Evolutionary conservation across 1,140 invertebrate species (phyloP).

Genomic region (Whitmania pigra): DNA sequence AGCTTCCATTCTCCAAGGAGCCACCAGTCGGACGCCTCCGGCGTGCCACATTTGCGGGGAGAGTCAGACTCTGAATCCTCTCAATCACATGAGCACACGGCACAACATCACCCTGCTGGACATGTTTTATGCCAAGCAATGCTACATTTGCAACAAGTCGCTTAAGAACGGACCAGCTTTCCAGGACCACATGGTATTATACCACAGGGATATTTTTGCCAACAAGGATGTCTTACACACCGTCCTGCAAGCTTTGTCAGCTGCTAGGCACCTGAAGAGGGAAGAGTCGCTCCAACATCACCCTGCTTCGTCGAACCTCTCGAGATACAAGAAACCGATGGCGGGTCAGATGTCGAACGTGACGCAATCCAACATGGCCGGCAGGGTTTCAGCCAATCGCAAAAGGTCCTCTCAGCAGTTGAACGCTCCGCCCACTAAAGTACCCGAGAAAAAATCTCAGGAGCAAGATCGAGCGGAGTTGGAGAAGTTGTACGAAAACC

Average conservation of each 20-base stretch:
- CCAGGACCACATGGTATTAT: conserved; percentile 18
- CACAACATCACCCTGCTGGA: conserved; percentile 17
- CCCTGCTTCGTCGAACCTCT: not conserved
- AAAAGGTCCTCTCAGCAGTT: not conserved
- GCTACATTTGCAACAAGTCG: conserved; percentile 16
- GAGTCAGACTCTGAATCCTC: conserved; percentile 17
- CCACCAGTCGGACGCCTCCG: not conserved
- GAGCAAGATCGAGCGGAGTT: conserved; percentile 11
- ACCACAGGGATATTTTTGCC: conserved; percentile 19
- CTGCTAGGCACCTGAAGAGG: conserved; percentile 14
- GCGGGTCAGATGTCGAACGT: not conserved
- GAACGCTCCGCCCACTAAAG: not conserved
- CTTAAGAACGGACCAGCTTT: conserved; percentile 7
- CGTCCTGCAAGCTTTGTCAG: conserved; percentile 17
- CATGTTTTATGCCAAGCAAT: conserved; percentile 11
- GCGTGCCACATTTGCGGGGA: conserved; percentile 12
- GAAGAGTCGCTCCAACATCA: conserved; percentile 15
- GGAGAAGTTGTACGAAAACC: conserved; percentile 14
- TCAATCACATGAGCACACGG: conserved; percentile 16
- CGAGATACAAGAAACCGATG: not conserved
- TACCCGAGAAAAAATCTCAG: conserved; percentile 6
- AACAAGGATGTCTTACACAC: conserved; percentile 19
- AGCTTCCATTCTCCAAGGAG: not conserved
- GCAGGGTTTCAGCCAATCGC: conserved; percentile 1
- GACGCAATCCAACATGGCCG: not conserved